These are phyloP conservation scores for Laticauda laticaudata DNA, from an alignment of 2,113 vertebrate species.

Conservation along the genomic window DNA sequence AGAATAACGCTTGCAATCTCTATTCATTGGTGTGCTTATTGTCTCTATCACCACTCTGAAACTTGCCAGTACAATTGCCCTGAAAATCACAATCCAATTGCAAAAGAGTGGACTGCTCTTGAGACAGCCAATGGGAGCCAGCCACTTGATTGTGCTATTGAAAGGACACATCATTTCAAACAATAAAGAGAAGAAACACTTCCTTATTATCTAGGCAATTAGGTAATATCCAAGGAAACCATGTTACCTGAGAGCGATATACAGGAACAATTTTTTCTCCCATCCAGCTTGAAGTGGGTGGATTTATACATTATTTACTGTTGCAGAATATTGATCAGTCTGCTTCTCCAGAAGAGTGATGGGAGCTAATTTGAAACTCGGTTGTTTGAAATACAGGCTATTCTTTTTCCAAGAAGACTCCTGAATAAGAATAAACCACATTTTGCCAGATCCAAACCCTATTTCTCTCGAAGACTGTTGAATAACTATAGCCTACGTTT, in stretches of 20 bases:
- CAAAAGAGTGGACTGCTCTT: not conserved
- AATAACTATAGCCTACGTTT: not conserved
- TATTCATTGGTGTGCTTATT: not conserved
- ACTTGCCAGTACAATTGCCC: not conserved
- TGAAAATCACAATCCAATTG: not conserved
- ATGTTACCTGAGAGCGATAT: not conserved
- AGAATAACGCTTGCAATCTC: not conserved
- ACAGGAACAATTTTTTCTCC: not conserved
- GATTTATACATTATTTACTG: not conserved
- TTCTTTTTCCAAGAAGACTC: not conserved
- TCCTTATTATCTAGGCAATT: not conserved
- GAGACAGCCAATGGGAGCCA: not conserved
- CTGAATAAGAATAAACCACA: not conserved
- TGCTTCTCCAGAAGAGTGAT: not conserved
- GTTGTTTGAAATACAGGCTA: not conserved
- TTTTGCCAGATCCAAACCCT: not conserved
- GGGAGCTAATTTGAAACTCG: not conserved
- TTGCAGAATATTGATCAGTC: not conserved
- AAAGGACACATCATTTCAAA: not conserved
- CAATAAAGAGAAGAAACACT: not conserved
- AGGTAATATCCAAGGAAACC: not conserved
- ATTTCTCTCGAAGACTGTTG: not conserved
- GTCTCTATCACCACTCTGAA: not conserved
- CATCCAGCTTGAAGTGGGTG: not conserved
- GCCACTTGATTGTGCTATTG: not conserved